phyloP scores from a whole-genome alignment of 2,888 invertebrate genomes.

The Pheosia tremula region DNA sequence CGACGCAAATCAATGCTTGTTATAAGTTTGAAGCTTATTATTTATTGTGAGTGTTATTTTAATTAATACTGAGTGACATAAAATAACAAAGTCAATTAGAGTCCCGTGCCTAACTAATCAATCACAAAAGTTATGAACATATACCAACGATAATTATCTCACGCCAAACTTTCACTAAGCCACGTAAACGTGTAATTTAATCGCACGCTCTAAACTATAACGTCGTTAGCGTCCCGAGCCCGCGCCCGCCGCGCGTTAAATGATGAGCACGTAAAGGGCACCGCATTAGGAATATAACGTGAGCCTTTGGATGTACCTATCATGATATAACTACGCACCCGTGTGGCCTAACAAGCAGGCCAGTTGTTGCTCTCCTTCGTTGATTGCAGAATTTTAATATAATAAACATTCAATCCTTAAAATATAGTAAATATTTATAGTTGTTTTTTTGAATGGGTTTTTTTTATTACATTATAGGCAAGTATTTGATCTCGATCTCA shows the following conservation, averaged over 20 bases:
- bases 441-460: too few relatives aligned
- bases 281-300: constrained; percentile 66
- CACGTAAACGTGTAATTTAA: constrained; percentile 28
- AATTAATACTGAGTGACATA: too few relatives aligned
- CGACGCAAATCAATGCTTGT: too few relatives aligned
- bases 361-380: constrained; percentile 34
- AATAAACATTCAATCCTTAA: too few relatives aligned
- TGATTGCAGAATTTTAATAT: too few relatives aligned
- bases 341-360: constrained; percentile 37
- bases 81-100: too few relatives aligned
- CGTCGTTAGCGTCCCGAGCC: constrained; percentile 28
- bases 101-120: neutral
- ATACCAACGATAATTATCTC: neutral
- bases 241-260: constrained; percentile 20
- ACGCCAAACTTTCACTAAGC: constrained; percentile 8
- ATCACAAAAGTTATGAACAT: neutral
- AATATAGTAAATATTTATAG: too few relatives aligned
- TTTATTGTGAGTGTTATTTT: too few relatives aligned
- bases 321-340: constrained; percentile 63
- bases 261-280: constrained; percentile 60
- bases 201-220: constrained; percentile 38
- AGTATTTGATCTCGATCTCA: too few relatives aligned
- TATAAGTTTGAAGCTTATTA: too few relatives aligned
- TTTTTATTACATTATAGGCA: too few relatives aligned
- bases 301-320: constrained; percentile 65